Evolutionary conservation across 2,888 invertebrate species (phyloP), one percentile per base, ranked within the genome.

Genomic region (Julus scandinavius): DNA sequence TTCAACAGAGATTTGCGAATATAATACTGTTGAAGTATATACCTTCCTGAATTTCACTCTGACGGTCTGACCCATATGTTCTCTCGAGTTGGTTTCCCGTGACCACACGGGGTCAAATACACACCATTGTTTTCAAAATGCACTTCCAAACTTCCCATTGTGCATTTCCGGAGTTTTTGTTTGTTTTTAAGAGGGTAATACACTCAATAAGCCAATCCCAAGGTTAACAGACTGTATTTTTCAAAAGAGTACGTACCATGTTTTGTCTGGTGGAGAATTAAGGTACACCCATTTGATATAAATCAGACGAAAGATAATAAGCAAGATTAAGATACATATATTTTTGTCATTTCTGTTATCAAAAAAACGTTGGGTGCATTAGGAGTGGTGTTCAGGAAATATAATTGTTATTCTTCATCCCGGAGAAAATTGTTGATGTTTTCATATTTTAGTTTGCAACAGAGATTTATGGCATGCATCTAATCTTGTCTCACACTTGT

Each of bases 81-180:
- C 3, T 63, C n/a, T 72, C 20, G n/a, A 7, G 7, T n/a, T 63
- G 5, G 1, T n/a, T 58, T 58, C n/a, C n/a, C 4, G 2, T 17
- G 11, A 29, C 72, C 72, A 29, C 29, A 29, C 29, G 72, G 72
- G 20, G 29, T 72, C 29, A 72, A 72, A 20, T 72, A 29, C 2
- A 29, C 17, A 29, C 72, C 72, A 72, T 72, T 72, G 72, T 72
- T 9, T 72, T 20, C 29, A 72, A 72, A 72, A 1, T 72, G 72
- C 20, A 1, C 72, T 29, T 5, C 29, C 3, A 72, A 29, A 72
- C 20, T 72, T 72, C 72, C 72, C 29, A 72, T 72, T 72, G 72
- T 72, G 72, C 29, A 72, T 72, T 72, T 72, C 72, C 72, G 72
- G 72, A 72, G 72, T 72, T 72, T 72, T 72, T 4, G 17, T 9